A percentile compares a stretch with the other conserved stretches of the same genome.
Evolutionary conservation across 2,113 vertebrate genomes (phyloP).

Genomic region (Limanda limanda): DNA sequence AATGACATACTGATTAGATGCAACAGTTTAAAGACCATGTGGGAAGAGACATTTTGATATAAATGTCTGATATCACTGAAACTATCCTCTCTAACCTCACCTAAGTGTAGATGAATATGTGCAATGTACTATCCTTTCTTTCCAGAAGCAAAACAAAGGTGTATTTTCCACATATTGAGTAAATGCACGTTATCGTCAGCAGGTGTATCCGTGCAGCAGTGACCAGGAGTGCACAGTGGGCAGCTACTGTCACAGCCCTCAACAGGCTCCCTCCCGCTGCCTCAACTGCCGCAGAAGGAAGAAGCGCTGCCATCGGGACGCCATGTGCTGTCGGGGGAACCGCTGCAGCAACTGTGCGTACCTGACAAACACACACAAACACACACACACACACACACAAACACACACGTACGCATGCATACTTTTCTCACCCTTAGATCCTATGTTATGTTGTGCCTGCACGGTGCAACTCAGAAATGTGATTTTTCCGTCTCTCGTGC

Average conservation of each 20-base stretch:
- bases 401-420: too few species aligned
- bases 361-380: neutral
- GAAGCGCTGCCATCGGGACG: conserved; percentile 93
- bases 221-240: conserved; percentile 94
- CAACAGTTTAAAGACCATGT: too few species aligned
- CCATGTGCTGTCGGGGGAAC: conserved; percentile 96
- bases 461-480: neutral
- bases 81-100: too few species aligned
- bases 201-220: conserved; percentile 92
- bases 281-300: conserved; percentile 92
- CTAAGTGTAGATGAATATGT: too few species aligned
- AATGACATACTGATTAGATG: too few species aligned
- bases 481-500: conserved; percentile 6
- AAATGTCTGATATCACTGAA: too few species aligned
- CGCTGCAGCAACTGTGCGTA: conserved; percentile 93
- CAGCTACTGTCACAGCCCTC: conserved; percentile 94
- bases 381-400: neutral
- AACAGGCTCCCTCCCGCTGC: conserved; percentile 89
- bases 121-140: neutral
- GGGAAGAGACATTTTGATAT: neutral
- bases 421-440: neutral
- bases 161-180: neutral
- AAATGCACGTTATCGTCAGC: conserved; percentile 14
- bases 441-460: neutral
- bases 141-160: neutral